Base-by-base conservation (phyloP, 2,797 vertebrate genomes). In the Rhabdomys pumilio region DNA sequence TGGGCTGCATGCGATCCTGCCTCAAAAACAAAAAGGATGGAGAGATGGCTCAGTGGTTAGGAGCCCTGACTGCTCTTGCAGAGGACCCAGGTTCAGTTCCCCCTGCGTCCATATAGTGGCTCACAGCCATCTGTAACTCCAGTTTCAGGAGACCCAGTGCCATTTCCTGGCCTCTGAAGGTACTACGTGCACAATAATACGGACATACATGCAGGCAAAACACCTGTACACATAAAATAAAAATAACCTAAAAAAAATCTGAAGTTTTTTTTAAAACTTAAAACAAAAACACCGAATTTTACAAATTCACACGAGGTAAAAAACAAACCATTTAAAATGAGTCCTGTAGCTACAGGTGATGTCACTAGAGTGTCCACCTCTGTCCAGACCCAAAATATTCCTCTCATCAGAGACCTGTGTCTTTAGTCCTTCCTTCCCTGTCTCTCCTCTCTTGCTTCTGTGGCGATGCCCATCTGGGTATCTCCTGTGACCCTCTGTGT, bases 281-380 rank as follows among this genome's bases (percentile, higher is more conserved):
- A 82, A 59, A 82, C 20, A 22, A 63, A 65, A 20, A 2, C n/a
- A 19, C 17, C 0, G 0, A 53, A 24, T 26, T n/a, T 12, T 69
- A 69, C 44, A 31, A 13, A 61, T 59, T 72, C n/a, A 24, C 6
- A 7, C 11, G 41, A 29, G 7, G 2, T 50, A 41, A 38, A 44
- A 44, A n/a, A 13, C 31, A 3, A 59, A 3, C 50, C 26, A 0
- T 10, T 29, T 34, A 24, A 41, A 34, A 77, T 5, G n/a, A 55
- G 4, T 4, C 0, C 1, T 26, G 11, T 29, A 0, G 10, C 4
- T 55, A 22, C 38, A 1, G 19, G 29, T 20, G 11, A 26, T 3
- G 0, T 2, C 3, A 15, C 1, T 8, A 15, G 9, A 0, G 22
- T 2, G 57, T 29, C 24, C 57, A 3, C 80, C 24, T 29, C 4